Conservation (phyloP, 2,113 vertebrate species). For the Centropus unirufus region DNA sequence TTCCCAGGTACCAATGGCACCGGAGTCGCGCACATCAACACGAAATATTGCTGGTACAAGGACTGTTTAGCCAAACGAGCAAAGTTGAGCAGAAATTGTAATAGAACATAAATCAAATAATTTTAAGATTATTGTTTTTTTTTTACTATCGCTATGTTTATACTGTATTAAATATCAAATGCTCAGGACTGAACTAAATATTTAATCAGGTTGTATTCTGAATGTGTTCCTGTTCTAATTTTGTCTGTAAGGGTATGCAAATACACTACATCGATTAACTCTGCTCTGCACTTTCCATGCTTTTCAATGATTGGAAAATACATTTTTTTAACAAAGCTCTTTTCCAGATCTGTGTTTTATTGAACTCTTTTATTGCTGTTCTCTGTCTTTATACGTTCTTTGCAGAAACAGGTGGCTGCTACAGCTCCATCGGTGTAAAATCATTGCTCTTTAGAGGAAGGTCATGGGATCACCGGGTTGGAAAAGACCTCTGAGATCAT, state of each 20-base stretch:
- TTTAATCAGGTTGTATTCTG: constrained; percentile 82
- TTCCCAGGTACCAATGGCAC: constrained; percentile 70
- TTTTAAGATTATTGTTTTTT: constrained; percentile 55
- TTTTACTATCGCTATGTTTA: constrained; percentile 73
- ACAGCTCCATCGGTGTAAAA: not conserved
- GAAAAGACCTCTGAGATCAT: too few relatives aligned
- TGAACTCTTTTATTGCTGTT: constrained; percentile 13
- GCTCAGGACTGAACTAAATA: constrained; percentile 86
- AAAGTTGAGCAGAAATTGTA: constrained; percentile 67
- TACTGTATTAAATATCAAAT: constrained; percentile 78
- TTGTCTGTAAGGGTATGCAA: constrained; percentile 75
- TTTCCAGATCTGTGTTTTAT: constrained; percentile 44
- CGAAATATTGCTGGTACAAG: constrained; percentile 73
- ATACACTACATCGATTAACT: constrained; percentile 77
- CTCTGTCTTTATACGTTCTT: not conserved
- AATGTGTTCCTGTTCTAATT: constrained; percentile 81
- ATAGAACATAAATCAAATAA: constrained; percentile 72
- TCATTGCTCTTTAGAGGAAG: not conserved
- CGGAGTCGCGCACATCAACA: constrained; percentile 66
- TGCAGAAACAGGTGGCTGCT: not conserved
- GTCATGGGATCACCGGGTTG: not conserved
- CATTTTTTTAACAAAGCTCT: constrained; percentile 75
- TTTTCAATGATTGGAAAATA: constrained; percentile 77
- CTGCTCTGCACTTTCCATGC: constrained; percentile 79
- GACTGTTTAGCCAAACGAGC: constrained; percentile 75